Evolutionary conservation across 2,797 vertebrate genomes (phyloP), one percentile per base, ranked within the genome.

Genomic region (Onychomys leucogaster): DNA sequence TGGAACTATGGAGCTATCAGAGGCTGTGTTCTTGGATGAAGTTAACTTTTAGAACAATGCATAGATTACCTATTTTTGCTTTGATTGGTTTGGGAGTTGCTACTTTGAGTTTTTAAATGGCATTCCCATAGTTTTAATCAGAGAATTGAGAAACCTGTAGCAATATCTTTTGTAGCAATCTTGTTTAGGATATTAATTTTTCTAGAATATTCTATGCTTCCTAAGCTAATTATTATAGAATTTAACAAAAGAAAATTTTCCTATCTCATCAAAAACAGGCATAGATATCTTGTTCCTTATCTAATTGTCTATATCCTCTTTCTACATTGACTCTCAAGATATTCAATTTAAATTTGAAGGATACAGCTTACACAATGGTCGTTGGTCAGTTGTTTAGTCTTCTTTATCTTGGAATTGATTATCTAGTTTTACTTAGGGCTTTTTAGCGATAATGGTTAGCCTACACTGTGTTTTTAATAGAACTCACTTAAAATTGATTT

Each of bases 141-240:
- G 34, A 90, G 71, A 93, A 88, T 12, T 75, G 1, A 90, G 27
- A 95, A 88, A 73, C 77, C 4, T 46, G 5, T 92, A 86, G 59
- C 27, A 85, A 76, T 17, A 52, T 76, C 63, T 93, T 55, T 87
- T 87, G 2, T 90, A 91, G 17, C 34, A 73, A 67, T 77, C 61
- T 89, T 90, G 27, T 46, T 94, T 81, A 92, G 91, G 32, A 65
- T 2, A 87, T 91, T 91, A 86, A 92, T 95, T 95, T 43, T 80
- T 90, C 46, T 89, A 78, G 78, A 63, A 52, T 95, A 86, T 57
- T 75, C 19, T 81, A 27, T 92, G 41, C 6, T 95, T 96, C 32
- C n/a, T 85, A 90, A 90, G 65, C 59, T 37, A 88, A 80, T 93
- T 91, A 9, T 83, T 94, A 89, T 59, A 85, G 19, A 85, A 52